phyloP scores from a whole-genome alignment of 2,797 vertebrate species.

The Clamator glandarius region DNA sequence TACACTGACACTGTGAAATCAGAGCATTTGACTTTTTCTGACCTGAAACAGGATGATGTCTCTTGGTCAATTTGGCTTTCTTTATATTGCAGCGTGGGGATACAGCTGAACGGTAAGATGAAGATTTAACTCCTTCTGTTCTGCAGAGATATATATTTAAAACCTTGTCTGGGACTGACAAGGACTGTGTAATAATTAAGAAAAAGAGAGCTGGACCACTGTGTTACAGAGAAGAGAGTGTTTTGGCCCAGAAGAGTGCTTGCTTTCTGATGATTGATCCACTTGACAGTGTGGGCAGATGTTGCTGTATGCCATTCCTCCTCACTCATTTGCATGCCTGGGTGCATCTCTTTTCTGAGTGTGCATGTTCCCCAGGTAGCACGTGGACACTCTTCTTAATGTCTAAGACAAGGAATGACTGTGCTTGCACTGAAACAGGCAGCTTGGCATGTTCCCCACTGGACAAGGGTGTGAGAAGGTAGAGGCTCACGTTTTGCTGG shows the following conservation, averaged over 20 bases:
- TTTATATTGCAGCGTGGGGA: not conserved
- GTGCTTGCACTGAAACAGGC: not conserved
- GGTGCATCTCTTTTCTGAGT: not conserved
- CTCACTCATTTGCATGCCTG: not conserved
- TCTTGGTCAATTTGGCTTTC: not conserved
- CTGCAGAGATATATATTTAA: not conserved
- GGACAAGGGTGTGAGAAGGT: not conserved
- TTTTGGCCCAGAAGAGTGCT: not conserved
- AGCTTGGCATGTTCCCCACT: not conserved
- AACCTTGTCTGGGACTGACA: not conserved
- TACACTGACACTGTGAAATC: not conserved
- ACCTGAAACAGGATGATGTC: not conserved
- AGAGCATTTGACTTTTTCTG: not conserved
- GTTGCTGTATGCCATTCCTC: not conserved
- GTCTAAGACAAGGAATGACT: not conserved
- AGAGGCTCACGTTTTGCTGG: not conserved
- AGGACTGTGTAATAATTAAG: not conserved
- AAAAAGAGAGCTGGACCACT: not conserved
- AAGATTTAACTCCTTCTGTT: not conserved
- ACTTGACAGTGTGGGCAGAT: not conserved
- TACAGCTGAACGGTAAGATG: not conserved
- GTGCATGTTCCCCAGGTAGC: accelerated
- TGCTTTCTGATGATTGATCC: not conserved
- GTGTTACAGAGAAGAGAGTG: not conserved
- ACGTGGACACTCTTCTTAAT: not conserved